Evolutionary conservation across 1,140 invertebrate species (phyloP), one percentile per base, ranked within the genome.

Genomic region (Neomicropteryx cornuta): DNA sequence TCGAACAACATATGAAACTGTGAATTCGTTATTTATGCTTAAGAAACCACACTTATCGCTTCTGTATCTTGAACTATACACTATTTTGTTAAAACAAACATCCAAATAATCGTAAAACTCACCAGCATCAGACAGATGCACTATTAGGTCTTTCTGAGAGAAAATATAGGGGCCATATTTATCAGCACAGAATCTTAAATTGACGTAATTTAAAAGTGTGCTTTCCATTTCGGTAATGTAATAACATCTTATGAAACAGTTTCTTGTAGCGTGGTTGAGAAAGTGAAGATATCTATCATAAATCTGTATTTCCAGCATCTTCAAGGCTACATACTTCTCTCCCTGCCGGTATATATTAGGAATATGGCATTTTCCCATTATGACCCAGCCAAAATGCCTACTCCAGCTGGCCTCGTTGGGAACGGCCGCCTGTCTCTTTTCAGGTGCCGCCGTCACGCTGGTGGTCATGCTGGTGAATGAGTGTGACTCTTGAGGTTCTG

Each of bases 191-290:
- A 96, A 92, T 59, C 82, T 84, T 20, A 76, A 68, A 66, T 96
- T 97, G 43, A 97, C 94, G 61, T 96, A 91, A 56, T 91, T 93
- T 18, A 96, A 73, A 11, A 96, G 68, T 42, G 84, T 80, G 31
- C 87, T 82, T 67, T 97, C 92, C 3, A 80, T 76, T 44, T 89
- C 84, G 4, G 89, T 95, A 38, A 95, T 91, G 58, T 87, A 95
- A 59, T 92, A 92, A 66, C 88, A 92, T 39, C 86, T 76, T 36
- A 97, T 88, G 57, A 83, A 87, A 58, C 87, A 92, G 38, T 68
- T 75, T 58, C 87, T 87, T 44, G 90, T 82, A 50, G 89, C 86
- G 32, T 81, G 77, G 59, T 87, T 81, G 22, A 90, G 63, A 50
- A 79, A 83, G 53, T 76, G 80, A 45, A 88, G 70, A 70, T 83